A percentile compares a stretch with the other conserved stretches of the same genome.
Evolutionary conservation across 2,888 invertebrate species (phyloP).

Genomic region (Trichopoda pennipes): DNA sequence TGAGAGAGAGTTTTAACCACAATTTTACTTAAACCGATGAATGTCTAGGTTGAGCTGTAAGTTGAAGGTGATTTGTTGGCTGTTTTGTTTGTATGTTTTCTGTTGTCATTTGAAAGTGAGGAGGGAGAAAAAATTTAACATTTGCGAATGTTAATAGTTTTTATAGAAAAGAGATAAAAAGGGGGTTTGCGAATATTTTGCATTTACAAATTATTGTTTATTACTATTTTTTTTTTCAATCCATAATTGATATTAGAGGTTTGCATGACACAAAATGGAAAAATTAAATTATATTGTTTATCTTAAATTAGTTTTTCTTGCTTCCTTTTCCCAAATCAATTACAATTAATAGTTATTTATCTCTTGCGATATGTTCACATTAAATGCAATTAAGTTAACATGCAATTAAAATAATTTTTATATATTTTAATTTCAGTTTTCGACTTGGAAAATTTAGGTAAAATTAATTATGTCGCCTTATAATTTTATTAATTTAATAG

Average conservation of each 20-base stretch:
- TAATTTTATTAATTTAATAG: no score
- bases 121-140: neutral
- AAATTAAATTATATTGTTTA: constrained; percentile 2
- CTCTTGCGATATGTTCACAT: neutral
- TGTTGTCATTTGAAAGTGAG: constrained; percentile 12
- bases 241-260: neutral
- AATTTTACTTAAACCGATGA: constrained; percentile 18
- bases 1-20: constrained; percentile 4
- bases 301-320: neutral
- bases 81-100: neutral
- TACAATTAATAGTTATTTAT: constrained; percentile 31
- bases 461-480: no score
- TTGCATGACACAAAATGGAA: constrained; percentile 13
- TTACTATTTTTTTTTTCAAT: no score
- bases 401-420: constrained; percentile 14
- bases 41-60: constrained; percentile 42
- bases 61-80: constrained; percentile 47
- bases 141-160: no score
- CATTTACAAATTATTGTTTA: no score
- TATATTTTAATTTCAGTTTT: constrained; percentile 8
- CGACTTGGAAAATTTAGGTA: neutral
- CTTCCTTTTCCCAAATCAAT: constrained; percentile 41
- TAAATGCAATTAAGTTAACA: constrained; percentile 2
- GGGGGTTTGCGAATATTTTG: no score
- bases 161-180: no score